Evolutionary conservation across 1,140 invertebrate genomes (phyloP).

Genomic region (Atopsyche davidsoni): DNA sequence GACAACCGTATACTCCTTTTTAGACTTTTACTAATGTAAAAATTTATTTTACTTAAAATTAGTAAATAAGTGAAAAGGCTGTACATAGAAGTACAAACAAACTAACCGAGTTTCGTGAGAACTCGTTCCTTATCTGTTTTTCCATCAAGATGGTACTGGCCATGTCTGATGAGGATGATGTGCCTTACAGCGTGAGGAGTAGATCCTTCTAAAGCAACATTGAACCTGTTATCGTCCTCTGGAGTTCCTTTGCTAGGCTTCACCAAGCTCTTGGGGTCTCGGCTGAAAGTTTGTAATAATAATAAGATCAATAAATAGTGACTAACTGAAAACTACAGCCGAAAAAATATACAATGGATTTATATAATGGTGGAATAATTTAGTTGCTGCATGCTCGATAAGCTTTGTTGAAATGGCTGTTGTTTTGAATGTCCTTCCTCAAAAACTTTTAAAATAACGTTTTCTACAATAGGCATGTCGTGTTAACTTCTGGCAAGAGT

Average conservation of each 20-base stretch:
- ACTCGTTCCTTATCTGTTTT: constrained; percentile 65
- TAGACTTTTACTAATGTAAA: too few species aligned
- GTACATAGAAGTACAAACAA: too few species aligned
- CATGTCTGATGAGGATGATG: constrained; percentile 88
- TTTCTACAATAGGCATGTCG: background rate
- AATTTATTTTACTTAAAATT: too few species aligned
- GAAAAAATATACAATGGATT: background rate
- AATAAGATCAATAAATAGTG: background rate
- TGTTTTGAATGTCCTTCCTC: too few species aligned
- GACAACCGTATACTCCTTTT: too few species aligned
- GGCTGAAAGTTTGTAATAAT: constrained; percentile 48
- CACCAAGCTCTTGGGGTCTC: constrained; percentile 66
- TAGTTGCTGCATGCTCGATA: background rate
- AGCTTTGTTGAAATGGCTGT: too few species aligned
- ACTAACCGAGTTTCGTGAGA: constrained; percentile 70
- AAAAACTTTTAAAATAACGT: too few species aligned
- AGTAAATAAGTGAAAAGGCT: too few species aligned
- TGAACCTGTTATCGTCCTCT: constrained; percentile 58
- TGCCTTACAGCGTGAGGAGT: constrained; percentile 73
- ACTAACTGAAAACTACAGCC: background rate
- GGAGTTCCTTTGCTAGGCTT: constrained; percentile 53
- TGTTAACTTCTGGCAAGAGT: too few species aligned
- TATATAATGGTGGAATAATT: background rate
- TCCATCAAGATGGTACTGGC: constrained; percentile 81
- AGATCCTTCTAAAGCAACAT: constrained; percentile 54